phyloP scores from a whole-genome alignment of 2,113 vertebrate species.

The Eira barbara region DNA sequence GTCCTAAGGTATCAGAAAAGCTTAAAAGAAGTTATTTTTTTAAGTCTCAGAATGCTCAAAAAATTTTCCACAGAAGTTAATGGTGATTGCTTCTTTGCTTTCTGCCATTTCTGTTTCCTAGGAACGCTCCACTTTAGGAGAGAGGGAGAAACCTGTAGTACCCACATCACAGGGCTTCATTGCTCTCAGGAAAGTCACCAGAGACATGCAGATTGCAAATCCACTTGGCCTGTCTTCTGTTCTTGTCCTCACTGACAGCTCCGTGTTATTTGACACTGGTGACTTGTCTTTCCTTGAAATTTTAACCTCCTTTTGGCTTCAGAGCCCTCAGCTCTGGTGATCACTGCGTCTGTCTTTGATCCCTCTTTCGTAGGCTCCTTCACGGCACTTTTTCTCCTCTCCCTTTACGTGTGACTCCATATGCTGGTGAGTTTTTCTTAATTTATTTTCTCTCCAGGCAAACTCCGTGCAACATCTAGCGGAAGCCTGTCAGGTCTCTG shows the following conservation, averaged over 20 bases:
- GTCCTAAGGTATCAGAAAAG: background rate
- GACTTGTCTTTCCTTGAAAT: background rate
- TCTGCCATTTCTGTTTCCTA: background rate
- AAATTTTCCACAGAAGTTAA: background rate
- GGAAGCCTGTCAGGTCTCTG: background rate
- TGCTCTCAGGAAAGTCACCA: background rate
- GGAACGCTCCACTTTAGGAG: background rate
- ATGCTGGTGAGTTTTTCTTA: background rate
- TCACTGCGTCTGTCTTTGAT: background rate
- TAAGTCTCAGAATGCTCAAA: background rate
- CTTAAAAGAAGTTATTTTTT: background rate
- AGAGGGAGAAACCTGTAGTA: background rate
- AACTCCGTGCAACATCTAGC: background rate
- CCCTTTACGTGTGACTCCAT: background rate
- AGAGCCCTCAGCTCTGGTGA: background rate
- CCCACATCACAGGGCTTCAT: background rate
- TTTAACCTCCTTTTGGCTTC: background rate
- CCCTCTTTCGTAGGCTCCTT: background rate
- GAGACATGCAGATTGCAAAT: background rate
- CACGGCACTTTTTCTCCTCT: background rate
- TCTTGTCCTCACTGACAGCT: background rate
- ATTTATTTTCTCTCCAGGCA: background rate
- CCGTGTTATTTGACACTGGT: background rate
- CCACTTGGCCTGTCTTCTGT: background rate
- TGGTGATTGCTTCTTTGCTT: background rate